Percentiles rank a stretch among this genome's conserved stretches.
phyloP scores from a whole-genome alignment of 2,888 invertebrate genomes.

The Crossocerus cetratus region DNA sequence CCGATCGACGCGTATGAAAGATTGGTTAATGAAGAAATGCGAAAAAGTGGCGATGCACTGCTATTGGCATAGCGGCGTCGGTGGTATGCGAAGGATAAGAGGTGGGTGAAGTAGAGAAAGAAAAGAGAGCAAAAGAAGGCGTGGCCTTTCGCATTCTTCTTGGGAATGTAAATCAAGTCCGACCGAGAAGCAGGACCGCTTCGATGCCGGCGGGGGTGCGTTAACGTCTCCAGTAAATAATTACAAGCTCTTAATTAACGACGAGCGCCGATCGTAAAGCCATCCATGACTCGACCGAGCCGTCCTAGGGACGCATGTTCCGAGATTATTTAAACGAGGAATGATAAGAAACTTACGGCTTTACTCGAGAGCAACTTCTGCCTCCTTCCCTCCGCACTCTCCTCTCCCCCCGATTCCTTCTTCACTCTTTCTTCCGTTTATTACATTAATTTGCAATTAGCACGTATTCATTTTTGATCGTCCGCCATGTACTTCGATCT shows the following conservation, averaged over 20 bases:
- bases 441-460: no score
- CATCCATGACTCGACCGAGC: constrained; percentile 70
- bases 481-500: no score
- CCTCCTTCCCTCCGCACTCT: no score
- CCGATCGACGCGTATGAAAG: no score
- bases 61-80: constrained; percentile 17
- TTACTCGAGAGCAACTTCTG: constrained; percentile 32
- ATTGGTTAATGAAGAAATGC: constrained; percentile 9
- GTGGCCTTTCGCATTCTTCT: constrained; percentile 57
- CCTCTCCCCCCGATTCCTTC: no score
- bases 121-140: constrained; percentile 53
- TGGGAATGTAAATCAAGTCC: constrained; percentile 70
- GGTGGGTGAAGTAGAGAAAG: constrained; percentile 44
- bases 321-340: constrained; percentile 74
- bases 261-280: constrained; percentile 75
- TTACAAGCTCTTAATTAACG: constrained; percentile 77
- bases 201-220: constrained; percentile 75
- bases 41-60: constrained; percentile 10
- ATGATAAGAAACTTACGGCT: constrained; percentile 66
- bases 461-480: no score
- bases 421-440: no score
- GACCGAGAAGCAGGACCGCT: constrained; percentile 60
- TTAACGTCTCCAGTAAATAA: constrained; percentile 75
- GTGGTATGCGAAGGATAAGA: constrained; percentile 25
- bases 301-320: constrained; percentile 72